phyloP scores from a whole-genome alignment of 2,113 vertebrate genomes.

The Poecilia latipinna region DNA sequence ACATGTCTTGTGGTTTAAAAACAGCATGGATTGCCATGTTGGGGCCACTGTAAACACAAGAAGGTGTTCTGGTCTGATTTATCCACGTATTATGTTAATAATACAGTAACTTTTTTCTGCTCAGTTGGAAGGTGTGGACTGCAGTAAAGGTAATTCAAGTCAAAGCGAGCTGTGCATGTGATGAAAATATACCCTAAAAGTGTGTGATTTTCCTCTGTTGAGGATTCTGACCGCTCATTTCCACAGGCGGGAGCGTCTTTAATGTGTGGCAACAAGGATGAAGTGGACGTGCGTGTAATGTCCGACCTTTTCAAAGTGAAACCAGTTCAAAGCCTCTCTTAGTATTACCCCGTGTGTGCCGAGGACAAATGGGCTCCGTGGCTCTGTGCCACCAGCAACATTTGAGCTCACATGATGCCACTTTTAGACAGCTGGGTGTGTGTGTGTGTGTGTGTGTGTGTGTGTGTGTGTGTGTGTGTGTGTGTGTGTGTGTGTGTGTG shows the following conservation, averaged over 20 bases:
- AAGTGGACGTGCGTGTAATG: not conserved
- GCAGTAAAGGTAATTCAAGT: not conserved
- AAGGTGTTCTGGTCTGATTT: not conserved
- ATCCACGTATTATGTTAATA: not conserved
- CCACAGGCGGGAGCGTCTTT: not conserved
- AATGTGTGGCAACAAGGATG: not conserved
- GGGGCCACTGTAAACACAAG: not conserved
- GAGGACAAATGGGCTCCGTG: constrained; percentile 38
- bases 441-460: not conserved
- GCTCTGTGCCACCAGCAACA: constrained; percentile 23
- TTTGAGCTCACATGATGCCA: constrained; percentile 36
- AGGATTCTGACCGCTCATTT: not conserved
- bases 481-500: no score
- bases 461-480: not conserved
- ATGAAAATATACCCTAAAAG: not conserved
- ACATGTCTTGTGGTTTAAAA: not conserved
- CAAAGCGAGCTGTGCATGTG: not conserved
- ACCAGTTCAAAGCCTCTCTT: constrained; percentile 15
- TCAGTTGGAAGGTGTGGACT: not conserved
- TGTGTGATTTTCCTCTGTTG: no score
- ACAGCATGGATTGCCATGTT: not conserved
- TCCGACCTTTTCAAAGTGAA: constrained; percentile 1
- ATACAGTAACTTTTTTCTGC: not conserved
- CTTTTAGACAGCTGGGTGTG: constrained; percentile 43
- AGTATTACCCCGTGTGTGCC: not conserved